Base-by-base conservation (phyloP, 2,113 vertebrate species). In the Daphoenositta chrysoptera region DNA sequence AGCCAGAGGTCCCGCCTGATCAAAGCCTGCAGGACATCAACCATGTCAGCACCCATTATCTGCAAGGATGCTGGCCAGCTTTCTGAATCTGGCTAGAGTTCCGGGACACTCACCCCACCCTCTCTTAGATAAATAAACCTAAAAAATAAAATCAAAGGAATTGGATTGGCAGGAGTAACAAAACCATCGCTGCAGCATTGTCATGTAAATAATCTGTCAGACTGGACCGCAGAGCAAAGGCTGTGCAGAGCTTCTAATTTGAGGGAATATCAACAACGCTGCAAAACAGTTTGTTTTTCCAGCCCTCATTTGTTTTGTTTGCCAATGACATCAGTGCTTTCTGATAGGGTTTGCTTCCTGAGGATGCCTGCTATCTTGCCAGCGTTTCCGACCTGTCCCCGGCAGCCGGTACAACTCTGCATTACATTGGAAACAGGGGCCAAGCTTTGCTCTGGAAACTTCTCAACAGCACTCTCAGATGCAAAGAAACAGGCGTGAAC, bases 321-420 rank as follows among this genome's bases (percentile, higher is more conserved):
- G 96, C 96, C 83, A 92, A 61, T 96, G 93, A 97, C 94, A 97
- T 97, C 95, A 96, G 83, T 93, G 81, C 91, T 97, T 92, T 87
- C 88, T 84, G 93, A 93, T 96, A 93, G 81, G 79, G 81, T 95
- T 94, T 89, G 87, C 94, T 97, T 96, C 96, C 97, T 97, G 92
- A 95, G 97, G 96, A 98, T 97, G 93, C 94, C 93, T 94, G 94
- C 89, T 96, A 96, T 97, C 93, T 96, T 90, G 82, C 95, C 90
- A 93, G 96, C 10, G 35, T 94, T 98, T 98, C 97, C 96, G 96
- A 96, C 92, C 93, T 96, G 90, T 96, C 89, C 94, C 89, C n/a
- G 6, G 88, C 94, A 94, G 96, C 84, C 76, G 15, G 77, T 93
- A 61, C 68, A 95, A 50, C 83, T 81, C 86, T 3, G 3, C 60